Percentiles rank a stretch among this genome's conserved stretches.
Conservation (phyloP, 2,113 vertebrate species). For the Polyodon spathula region DNA sequence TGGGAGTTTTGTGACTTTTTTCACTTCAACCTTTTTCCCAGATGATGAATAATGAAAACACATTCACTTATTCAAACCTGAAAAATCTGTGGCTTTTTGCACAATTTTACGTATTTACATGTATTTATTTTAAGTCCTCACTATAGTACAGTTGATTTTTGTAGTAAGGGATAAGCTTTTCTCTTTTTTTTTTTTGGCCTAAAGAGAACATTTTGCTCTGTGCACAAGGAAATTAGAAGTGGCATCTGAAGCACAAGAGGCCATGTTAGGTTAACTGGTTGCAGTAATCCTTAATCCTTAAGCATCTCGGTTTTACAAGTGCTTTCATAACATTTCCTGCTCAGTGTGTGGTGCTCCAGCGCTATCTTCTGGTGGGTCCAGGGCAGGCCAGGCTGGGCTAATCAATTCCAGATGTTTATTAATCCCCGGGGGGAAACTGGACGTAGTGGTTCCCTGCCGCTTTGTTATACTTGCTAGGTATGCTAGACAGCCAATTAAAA, state of each 20-base stretch:
- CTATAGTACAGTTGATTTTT: too few relatives aligned
- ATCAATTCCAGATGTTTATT: constrained; percentile 46
- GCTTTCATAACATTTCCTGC: neutral
- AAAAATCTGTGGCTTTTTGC: too few relatives aligned
- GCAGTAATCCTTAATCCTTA: neutral
- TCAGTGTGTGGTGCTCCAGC: constrained; percentile 38
- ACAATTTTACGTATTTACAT: too few relatives aligned
- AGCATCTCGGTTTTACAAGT: constrained; percentile 7
- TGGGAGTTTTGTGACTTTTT: too few relatives aligned
- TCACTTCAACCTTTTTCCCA: too few relatives aligned
- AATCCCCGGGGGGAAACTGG: constrained; percentile 43
- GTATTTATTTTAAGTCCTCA: too few relatives aligned
- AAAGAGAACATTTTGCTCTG: neutral
- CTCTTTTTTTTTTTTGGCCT: neutral
- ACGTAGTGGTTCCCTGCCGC: constrained; percentile 39
- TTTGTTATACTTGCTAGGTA: constrained; percentile 35
- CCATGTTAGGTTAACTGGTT: constrained; percentile 17
- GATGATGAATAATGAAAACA: too few relatives aligned
- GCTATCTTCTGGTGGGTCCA: constrained; percentile 61
- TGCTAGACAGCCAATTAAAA: constrained; percentile 43
- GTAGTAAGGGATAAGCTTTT: too few relatives aligned
- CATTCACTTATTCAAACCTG: too few relatives aligned
- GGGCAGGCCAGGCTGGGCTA: constrained; percentile 17
- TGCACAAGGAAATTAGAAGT: constrained; percentile 15
- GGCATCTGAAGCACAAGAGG: constrained; percentile 13